Base-by-base conservation (phyloP, 53 echinoderm and acorn worm genomes). In the Luidia sarsii region DNA sequence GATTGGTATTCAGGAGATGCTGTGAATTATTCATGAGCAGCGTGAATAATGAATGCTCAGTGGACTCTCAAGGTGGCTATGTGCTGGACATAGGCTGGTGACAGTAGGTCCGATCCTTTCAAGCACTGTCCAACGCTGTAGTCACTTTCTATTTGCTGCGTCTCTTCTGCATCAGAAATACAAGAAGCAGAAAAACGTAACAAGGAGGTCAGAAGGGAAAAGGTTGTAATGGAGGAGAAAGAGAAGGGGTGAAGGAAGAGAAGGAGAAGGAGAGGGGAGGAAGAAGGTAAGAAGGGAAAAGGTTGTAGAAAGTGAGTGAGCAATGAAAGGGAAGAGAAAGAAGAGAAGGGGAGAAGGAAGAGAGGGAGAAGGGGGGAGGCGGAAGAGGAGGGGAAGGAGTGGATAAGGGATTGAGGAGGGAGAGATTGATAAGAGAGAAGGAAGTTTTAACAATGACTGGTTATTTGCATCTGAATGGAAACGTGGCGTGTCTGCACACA, bases 121-220 rank as follows among this genome's bases (percentile, higher is more conserved):
- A 96, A 33, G 60, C 93, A 93, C 71, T 96, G 97, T 8, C 84
- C 64, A 13, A 96, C 33, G 81, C 93, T 96, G 85, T 96, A 96
- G 46, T 75, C 75, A 73, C 89, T 86, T 53, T 79, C 53, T 29
- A 95, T 55, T n/a, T 79, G 69, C 35, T 53, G 55, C 20, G 48
- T 59, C 39, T 80, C 86, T 61, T 91, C 94, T 94, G 82, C 16
- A 39, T 0, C 67, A 23, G 19, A 25, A n/a, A 63, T 0, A 55
- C 43, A 50, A 31, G 5, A 23, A 43, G 34, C 59, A 3, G 16
- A 54, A 75, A 34, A 33, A 33, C 11, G 11, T 8, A 33, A 7
- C 11, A 2, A 13, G 33, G 3, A 56, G 3, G 3, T 3, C 56
- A 56, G 28, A 3, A 23, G 3, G 51, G 18, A 51, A n/a, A n/a